Evolutionary conservation across 1,140 invertebrate genomes (phyloP), one percentile per base, ranked within the genome.

Genomic region (Acromyrmex heyeri): DNA sequence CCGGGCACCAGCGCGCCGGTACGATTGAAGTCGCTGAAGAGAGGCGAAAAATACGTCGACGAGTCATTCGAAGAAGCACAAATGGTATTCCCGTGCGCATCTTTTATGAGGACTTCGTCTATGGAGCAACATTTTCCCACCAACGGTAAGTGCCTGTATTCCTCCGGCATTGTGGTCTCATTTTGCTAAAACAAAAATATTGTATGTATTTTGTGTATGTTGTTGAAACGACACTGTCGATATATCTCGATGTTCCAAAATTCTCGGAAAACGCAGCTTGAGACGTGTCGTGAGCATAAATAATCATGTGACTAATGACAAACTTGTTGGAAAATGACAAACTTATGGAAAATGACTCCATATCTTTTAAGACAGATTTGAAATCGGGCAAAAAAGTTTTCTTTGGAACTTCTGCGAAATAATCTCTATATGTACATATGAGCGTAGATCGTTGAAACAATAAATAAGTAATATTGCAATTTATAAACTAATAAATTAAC

Each of bases 11-110:
- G 94, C 14, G 96, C 94, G 70, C 95, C 95, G 0, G 95, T 95
- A 27, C 91, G 92, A 86, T 96, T 96, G 53, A 95, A 96, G 21
- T 95, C 91, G 79, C 95, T 94, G 89, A 96, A 96, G 10, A 94
- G 87, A 0, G 96, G 96, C 1, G 92, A 92, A 72, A 95, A 59
- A 57, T 5, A 12, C 3, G 53, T 10, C 6, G 53, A 53, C 0
- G 86, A 79, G 0, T 72, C 77, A 10, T 92, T 72, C 18, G 44
- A 24, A 0, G 75, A 0, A 0, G 12, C 27, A 75, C 94, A 95
- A 10, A 61, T 18, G 8, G 90, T 83, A 1, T 65, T 24, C 0
- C 62, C 69, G 24, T 75, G 50, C 16, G 62, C 34, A 50, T 91
- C 86, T 91, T 89, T 93, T 0, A 57, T 8, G 0, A 95, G 64